phyloP scores from a whole-genome alignment of 2,888 invertebrate species.

The Aporophyla lueneburgensis region DNA sequence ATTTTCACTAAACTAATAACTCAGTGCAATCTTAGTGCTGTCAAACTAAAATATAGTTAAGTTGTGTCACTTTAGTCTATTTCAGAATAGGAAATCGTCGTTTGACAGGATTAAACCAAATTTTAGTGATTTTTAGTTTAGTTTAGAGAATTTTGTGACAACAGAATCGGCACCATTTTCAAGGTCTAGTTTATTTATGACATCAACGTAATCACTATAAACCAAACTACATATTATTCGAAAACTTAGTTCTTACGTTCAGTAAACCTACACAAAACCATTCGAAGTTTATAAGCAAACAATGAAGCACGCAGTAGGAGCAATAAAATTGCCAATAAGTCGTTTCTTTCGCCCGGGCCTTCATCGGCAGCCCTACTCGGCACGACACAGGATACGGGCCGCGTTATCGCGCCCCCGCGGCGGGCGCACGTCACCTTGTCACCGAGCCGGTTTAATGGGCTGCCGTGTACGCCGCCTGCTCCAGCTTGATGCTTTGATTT shows the following conservation, averaged over 20 bases:
- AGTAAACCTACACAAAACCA: slow-evolving; percentile 15
- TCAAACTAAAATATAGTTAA: too few relatives aligned
- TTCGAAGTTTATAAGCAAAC: slow-evolving; percentile 22
- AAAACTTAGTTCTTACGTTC: not conserved
- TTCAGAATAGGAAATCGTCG: too few relatives aligned
- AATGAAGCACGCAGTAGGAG: slow-evolving; percentile 34
- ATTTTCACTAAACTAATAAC: too few relatives aligned
- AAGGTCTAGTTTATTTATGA: not conserved
- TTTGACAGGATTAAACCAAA: too few relatives aligned
- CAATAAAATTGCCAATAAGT: slow-evolving; percentile 51
- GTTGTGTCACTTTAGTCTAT: too few relatives aligned
- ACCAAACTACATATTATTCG: not conserved
- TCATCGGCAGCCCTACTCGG: slow-evolving; percentile 61
- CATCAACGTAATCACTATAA: slow-evolving; percentile 3
- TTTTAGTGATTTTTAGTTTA: too few relatives aligned
- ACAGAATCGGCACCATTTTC: too few relatives aligned
- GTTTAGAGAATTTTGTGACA: too few relatives aligned
- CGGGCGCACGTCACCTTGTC: slow-evolving; percentile 88
- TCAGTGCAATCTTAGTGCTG: too few relatives aligned
- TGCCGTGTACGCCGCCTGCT: slow-evolving; percentile 79
- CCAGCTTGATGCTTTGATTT: slow-evolving; percentile 82
- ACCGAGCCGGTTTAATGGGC: slow-evolving; percentile 89
- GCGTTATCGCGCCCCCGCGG: slow-evolving; percentile 86
- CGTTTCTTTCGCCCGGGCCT: slow-evolving; percentile 35
- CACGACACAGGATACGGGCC: slow-evolving; percentile 84